These are phyloP conservation scores for Forbesichthys agassizii DNA, from an alignment of 2,113 vertebrate species.

Conservation along the genomic window DNA sequence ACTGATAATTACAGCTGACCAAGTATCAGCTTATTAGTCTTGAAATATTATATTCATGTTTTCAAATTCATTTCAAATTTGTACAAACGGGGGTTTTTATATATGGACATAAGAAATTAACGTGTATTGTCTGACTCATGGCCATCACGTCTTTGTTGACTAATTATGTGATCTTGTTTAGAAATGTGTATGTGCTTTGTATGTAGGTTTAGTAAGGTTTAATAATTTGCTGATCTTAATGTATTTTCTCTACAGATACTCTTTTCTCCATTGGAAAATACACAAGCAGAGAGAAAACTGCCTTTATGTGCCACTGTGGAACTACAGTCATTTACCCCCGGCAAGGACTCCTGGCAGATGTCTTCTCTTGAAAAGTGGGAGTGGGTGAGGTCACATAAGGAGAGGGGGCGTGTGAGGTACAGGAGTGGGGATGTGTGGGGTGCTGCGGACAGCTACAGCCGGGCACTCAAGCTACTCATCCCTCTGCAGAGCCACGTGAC, in stretches of 20 bases:
- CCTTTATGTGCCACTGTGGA: slow-evolving; percentile 61
- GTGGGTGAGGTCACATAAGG: slow-evolving; percentile 76
- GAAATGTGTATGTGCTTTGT: too few relatives aligned
- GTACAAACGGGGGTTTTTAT: too few relatives aligned
- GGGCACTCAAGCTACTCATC: slow-evolving; percentile 81
- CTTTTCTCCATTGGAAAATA: slow-evolving; percentile 39
- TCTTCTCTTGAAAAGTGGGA: slow-evolving; percentile 75
- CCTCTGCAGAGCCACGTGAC: slow-evolving; percentile 54
- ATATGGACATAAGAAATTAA: not conserved
- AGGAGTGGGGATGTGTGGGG: slow-evolving; percentile 79
- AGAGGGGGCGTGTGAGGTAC: slow-evolving; percentile 79
- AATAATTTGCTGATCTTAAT: too few relatives aligned
- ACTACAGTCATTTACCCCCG: slow-evolving; percentile 74
- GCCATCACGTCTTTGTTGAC: too few relatives aligned
- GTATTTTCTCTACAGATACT: slow-evolving; percentile 44
- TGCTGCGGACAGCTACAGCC: slow-evolving; percentile 81
- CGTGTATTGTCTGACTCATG: not conserved
- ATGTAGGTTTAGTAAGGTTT: too few relatives aligned
- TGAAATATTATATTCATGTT: not conserved
- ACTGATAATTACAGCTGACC: too few relatives aligned
- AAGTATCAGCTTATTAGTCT: not conserved
- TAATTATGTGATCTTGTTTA: too few relatives aligned
- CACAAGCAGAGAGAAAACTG: slow-evolving; percentile 26
- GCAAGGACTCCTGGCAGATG: slow-evolving; percentile 84
- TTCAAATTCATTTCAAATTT: too few relatives aligned